Evolutionary conservation across 2,113 vertebrate species (phyloP), one percentile per base, ranked within the genome.

Genomic region (Myotis yumanensis): DNA sequence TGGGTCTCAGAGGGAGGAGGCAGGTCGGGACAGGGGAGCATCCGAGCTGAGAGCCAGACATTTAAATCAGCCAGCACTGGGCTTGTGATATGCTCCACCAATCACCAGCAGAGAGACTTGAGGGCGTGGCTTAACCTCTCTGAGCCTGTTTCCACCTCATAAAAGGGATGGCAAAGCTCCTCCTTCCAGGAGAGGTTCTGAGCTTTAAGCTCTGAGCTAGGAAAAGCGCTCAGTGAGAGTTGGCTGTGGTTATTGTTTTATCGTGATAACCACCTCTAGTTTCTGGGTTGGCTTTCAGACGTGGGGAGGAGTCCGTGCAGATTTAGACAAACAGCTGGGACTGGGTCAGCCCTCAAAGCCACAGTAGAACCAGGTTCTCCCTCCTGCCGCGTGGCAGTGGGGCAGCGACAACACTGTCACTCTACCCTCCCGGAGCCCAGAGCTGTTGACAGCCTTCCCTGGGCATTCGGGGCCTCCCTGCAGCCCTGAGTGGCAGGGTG

Each of bases 241-340:
- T 14, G 28, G 51, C 88, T 46, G 0, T 8, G 57, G 17, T 9
- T 2, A 23, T 28, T 25, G 32, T 48, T 25, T 81, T 30, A 35
- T 18, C 7, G 4, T 0, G 4, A 54, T 14, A 10, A n/a, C 4
- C 4, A 4, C 14, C 30, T 32, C 72, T 46, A 0, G 18, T 18
- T 51, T 86, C 57, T 23, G 16, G 11, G 79, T 14, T 71, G 71
- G 64, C n/a, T 57, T 69, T 71, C 52, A 52, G 43, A 20, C 5
- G 2, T 4, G 3, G 66, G 59, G 9, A 25, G 59, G 7, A 43
- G 71, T 92, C 77, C 6, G 0, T 2, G 40, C 18, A 28, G 9
- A 23, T 62, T 28, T 25, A 28, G 46, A 86, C 86, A 68, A 59
- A 72, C 1, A 43, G 57, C 35, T 11, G 1, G 66, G 83, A 30